phyloP scores from a whole-genome alignment of 2,113 vertebrate genomes.

The Passerina amoena region DNA sequence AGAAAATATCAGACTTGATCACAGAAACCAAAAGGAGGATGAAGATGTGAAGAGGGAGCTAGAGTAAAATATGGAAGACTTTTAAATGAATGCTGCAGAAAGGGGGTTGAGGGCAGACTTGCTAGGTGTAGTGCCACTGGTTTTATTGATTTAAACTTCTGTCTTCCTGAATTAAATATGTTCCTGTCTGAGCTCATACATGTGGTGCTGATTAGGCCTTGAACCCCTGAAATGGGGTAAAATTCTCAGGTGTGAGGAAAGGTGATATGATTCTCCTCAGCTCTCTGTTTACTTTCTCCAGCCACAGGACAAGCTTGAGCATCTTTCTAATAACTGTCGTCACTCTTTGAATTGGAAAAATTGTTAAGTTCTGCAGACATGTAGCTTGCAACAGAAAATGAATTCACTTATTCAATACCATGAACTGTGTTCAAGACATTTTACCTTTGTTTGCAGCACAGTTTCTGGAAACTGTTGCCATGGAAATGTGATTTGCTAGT shows the following conservation, averaged over 20 bases:
- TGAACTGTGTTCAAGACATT: neutral
- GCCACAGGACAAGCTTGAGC: neutral
- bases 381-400: neutral
- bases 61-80: neutral
- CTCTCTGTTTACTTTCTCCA: neutral
- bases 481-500: conserved; percentile 10
- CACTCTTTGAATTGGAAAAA: neutral
- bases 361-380: neutral
- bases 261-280: neutral
- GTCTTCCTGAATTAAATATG: neutral
- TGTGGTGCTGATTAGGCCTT: neutral
- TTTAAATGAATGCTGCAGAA: neutral
- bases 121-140: neutral
- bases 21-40: neutral
- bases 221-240: neutral
- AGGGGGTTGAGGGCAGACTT: neutral
- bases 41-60: neutral
- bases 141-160: neutral
- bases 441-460: neutral
- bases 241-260: neutral
- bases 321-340: neutral
- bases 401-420: neutral
- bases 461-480: conserved; percentile 21
- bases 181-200: neutral
- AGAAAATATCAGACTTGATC: neutral